These are phyloP conservation scores for Hydrochoerus hydrochaeris DNA, from an alignment of 2,113 vertebrate genomes.

Conservation along the genomic window DNA sequence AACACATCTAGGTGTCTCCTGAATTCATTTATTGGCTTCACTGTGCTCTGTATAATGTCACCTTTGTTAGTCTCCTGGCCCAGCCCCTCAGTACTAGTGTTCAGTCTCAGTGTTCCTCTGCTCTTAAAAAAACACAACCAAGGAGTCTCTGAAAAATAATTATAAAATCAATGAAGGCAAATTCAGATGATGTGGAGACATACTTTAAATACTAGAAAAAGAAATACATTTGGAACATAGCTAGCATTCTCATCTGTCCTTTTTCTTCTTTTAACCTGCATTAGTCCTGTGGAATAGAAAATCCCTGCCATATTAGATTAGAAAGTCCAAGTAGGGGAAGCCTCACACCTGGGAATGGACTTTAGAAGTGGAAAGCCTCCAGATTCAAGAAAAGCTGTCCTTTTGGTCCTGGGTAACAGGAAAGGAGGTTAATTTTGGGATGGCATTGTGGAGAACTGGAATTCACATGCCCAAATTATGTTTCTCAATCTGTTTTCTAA, in stretches of 20 bases:
- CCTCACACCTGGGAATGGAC: neutral
- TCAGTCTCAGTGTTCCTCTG: constrained; percentile 67
- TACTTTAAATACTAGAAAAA: constrained; percentile 58
- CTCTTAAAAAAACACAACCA: constrained; percentile 75
- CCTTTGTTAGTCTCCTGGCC: constrained; percentile 84
- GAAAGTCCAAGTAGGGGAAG: constrained; percentile 48
- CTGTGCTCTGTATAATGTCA: constrained; percentile 83
- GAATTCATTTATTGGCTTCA: constrained; percentile 85
- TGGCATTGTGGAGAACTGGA: neutral
- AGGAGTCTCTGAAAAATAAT: constrained; percentile 77
- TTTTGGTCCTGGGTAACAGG: neutral
- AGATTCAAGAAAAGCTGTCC: constrained; percentile 30
- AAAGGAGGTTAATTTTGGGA: neutral
- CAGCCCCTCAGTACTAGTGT: neutral
- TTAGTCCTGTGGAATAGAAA: constrained; percentile 54
- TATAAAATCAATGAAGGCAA: constrained; percentile 73
- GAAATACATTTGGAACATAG: constrained; percentile 61
- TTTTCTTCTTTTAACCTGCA: constrained; percentile 4
- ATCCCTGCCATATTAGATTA: neutral
- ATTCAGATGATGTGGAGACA: constrained; percentile 68
- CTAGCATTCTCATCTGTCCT: constrained; percentile 43
- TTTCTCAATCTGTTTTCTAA: neutral
- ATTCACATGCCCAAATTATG: neutral
- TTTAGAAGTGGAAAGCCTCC: constrained; percentile 23
- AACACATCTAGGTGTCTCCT: constrained; percentile 88